These are phyloP conservation scores for Amphiprion ocellaris DNA, from an alignment of 2,113 vertebrate genomes.

Conservation along the genomic window DNA sequence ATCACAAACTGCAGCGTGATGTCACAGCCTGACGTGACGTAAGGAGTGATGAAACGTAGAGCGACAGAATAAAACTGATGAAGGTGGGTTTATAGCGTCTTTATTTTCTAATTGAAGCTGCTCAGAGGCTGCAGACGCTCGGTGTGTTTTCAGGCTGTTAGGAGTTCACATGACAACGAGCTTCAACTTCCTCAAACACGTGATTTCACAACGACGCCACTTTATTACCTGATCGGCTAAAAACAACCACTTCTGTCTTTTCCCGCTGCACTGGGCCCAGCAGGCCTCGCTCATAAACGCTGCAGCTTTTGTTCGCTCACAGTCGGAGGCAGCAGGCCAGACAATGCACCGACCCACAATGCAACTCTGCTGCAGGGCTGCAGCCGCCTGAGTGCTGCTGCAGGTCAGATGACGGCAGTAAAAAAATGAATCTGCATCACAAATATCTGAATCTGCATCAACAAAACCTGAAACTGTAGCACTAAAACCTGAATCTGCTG, in stretches of 20 bases:
- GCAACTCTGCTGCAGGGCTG: constrained; percentile 50
- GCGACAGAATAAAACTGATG: too few relatives aligned
- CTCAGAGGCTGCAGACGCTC: too few relatives aligned
- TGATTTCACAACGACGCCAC: constrained; percentile 15
- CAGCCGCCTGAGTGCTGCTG: too few relatives aligned
- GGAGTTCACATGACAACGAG: neutral
- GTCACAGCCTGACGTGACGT: too few relatives aligned
- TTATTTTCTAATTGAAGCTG: too few relatives aligned
- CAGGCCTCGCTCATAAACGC: constrained; percentile 94
- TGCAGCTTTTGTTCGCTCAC: constrained; percentile 93
- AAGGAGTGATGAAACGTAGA: too few relatives aligned
- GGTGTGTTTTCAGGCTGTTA: neutral
- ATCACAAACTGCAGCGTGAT: too few relatives aligned
- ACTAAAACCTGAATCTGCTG: too few relatives aligned
- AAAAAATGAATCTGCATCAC: too few relatives aligned
- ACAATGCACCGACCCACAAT: constrained; percentile 94
- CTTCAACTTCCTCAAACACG: constrained; percentile 43
- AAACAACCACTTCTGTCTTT: constrained; percentile 27
- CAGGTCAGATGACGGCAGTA: too few relatives aligned
- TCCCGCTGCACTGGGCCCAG: constrained; percentile 84
- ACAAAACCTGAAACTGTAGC: too few relatives aligned
- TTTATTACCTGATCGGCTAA: constrained; percentile 33
- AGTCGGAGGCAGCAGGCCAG: constrained; percentile 93
- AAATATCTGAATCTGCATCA: too few relatives aligned
- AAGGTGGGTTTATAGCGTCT: neutral